phyloP scores from a whole-genome alignment of 1,140 invertebrate genomes.

The Polypedilum pembai region DNA sequence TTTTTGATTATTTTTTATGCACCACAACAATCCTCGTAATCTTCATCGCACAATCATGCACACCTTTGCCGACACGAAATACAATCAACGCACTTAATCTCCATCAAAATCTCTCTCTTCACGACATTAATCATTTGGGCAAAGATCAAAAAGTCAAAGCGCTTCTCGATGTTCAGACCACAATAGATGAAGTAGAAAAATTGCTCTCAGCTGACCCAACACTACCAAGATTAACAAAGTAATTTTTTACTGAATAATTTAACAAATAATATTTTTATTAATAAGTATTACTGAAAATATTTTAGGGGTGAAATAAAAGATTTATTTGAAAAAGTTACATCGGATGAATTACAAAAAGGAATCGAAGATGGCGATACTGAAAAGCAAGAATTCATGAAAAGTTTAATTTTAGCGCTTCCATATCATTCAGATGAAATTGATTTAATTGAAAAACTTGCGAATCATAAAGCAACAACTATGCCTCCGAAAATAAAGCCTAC shows the following conservation, averaged over 20 bases:
- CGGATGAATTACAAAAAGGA: slow-evolving; percentile 42
- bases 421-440: slow-evolving; percentile 38
- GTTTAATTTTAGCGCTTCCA: slow-evolving; percentile 51
- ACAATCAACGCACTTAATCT: neutral
- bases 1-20: too few species aligned
- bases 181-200: slow-evolving; percentile 51
- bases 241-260: slow-evolving; percentile 29
- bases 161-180: slow-evolving; percentile 33
- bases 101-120: neutral
- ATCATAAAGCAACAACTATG: neutral
- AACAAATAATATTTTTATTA: neutral
- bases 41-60: neutral
- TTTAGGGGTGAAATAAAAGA: slow-evolving; percentile 48
- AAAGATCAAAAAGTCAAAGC: neutral
- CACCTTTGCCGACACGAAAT: neutral
- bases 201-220: slow-evolving; percentile 46
- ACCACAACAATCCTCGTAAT: neutral
- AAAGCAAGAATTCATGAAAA: slow-evolving; percentile 46
- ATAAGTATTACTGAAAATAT: neutral
- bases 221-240: slow-evolving; percentile 47
- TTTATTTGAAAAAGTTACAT: slow-evolving; percentile 50
- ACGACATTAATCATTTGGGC: neutral
- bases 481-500: neutral
- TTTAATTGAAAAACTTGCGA: neutral
- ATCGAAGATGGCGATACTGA: slow-evolving; percentile 42